Percentiles rank a stretch among this genome's conserved stretches.
phyloP scores from a whole-genome alignment of 2,113 vertebrate species.

The Plecturocebus donacophilus region DNA sequence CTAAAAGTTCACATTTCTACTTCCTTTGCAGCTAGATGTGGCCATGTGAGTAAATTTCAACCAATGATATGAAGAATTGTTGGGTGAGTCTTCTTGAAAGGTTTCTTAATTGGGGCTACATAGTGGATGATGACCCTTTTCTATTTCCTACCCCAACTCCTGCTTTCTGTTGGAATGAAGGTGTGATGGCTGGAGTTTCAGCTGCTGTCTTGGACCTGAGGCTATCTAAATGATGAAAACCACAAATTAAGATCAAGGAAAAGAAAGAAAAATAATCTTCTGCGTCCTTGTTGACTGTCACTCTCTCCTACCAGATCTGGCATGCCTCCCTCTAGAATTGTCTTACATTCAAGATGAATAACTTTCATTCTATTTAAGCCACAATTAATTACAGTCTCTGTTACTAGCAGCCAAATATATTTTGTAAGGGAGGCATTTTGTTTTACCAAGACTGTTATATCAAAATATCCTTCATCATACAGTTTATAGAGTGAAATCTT shows the following conservation, averaged over 20 bases:
- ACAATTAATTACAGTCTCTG: neutral
- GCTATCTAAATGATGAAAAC: neutral
- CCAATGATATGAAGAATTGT: neutral
- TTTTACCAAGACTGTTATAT: neutral
- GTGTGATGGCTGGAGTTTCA: neutral
- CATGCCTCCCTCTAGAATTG: neutral
- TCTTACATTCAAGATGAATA: neutral
- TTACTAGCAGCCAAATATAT: neutral
- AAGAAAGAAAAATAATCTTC: neutral
- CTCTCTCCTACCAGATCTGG: neutral
- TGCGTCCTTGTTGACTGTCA: neutral
- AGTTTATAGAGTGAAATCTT: neutral
- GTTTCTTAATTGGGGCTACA: neutral
- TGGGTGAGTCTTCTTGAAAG: neutral
- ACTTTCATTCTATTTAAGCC: neutral
- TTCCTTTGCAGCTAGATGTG: neutral
- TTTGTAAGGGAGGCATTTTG: conserved; percentile 10
- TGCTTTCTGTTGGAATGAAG: neutral
- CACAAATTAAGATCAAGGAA: neutral
- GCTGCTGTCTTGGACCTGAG: neutral
- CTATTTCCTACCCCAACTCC: neutral
- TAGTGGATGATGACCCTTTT: neutral
- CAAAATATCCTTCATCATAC: neutral
- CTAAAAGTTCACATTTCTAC: conserved; percentile 1
- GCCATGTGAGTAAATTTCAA: conserved; percentile 7